Base-by-base conservation (phyloP, 1,140 invertebrate genomes). In the Heliconius congener region DNA sequence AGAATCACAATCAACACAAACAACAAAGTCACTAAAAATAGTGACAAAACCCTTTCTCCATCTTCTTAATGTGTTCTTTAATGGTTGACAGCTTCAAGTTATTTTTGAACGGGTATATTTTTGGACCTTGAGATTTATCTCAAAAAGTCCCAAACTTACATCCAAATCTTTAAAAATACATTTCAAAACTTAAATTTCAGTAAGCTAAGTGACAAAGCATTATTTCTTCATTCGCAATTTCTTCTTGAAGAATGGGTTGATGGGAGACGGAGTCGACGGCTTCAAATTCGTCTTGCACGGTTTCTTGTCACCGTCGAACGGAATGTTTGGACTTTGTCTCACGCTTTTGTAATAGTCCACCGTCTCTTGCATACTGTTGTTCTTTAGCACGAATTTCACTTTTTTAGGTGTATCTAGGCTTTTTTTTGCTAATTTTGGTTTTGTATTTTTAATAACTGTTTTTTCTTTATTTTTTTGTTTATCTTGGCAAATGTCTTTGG, bases 171-270 rank as follows among this genome's bases (percentile, higher is more conserved):
- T 18, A 6, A 52, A 52, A 50, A 52, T n/a, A 18, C 55, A 57
- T 8, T n/a, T 18, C 42, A 3, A 42, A 42, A 42, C 3, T 42
- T 13, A 4, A 57, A 52, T 52, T 52, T 57, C 55, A 57, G n/a
- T 9, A 8, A 57, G 23, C 2, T 27, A 8, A 23, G 27, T 16
- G 23, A 27, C 9, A 16, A n/a, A 66, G 11, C 3, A 30, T 30
- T 66, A 34, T 42, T 52, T 74, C 30, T 72, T 81, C 66, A 75
- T n/a, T 78, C 74, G 73, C 3, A 78, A 72, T n/a, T 83, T 80
- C 75, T 95, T 95, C 86, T 96, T 97, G 80, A 96, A 97, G 87
- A 97, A 97, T 27, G 97, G 97, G 94, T 97, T 97, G 30, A 97
- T 96, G 0, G 96, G 97, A n/a, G 96, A 97, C 0, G 96, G 95